Base-by-base conservation (phyloP, 2,797 vertebrate species). In the Sus cebifrons region DNA sequence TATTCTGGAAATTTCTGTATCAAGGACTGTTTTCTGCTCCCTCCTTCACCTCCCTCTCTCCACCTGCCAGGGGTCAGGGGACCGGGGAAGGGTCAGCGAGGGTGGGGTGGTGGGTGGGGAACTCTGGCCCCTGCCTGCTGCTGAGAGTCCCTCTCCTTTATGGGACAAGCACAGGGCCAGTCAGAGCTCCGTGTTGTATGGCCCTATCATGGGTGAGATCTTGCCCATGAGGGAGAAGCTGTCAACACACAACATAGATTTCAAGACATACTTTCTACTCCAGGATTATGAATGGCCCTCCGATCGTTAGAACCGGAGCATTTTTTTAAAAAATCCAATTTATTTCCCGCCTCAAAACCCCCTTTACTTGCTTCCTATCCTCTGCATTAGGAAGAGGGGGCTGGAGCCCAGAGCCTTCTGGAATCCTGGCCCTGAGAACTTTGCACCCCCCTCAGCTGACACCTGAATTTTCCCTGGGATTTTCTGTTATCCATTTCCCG, bases 301-400 rank as follows among this genome's bases (percentile, higher is more conserved):
- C 0, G 29, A 97, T 97, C 96, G 96, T 98, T 98, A 97, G 93
- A 95, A 74, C 81, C 3, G 15, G 96, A 96, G 32, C 85, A 97
- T 95, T 97, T 96, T 97, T 97, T 54, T 49, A 6, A 70, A 97
- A 98, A 97, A 96, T 96, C 86, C 97, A 97, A 97, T 98, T 95
- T 97, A 89, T 97, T 97, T 97, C 95, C 91, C 29, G 23, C 93
- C 93, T 95, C 14, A 0, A 93, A 97, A 86, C 77, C 78, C 78
- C 95, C 97, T 98, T 97, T 97, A 58, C 73, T 95, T 95, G 93
- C 84, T 96, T 94, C 86, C 96, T 40, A 62, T 32, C 64, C 40
- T 84, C 73, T 13, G 15, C 14, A 49, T 83, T 49, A 52, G 54
- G 36, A 71, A 82, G 84, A 49, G 23, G 91, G 74, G 78, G 71